Evolutionary conservation across 2,888 invertebrate genomes (phyloP), one percentile per base, ranked within the genome.

Genomic region (Bedellia somnulentella): DNA sequence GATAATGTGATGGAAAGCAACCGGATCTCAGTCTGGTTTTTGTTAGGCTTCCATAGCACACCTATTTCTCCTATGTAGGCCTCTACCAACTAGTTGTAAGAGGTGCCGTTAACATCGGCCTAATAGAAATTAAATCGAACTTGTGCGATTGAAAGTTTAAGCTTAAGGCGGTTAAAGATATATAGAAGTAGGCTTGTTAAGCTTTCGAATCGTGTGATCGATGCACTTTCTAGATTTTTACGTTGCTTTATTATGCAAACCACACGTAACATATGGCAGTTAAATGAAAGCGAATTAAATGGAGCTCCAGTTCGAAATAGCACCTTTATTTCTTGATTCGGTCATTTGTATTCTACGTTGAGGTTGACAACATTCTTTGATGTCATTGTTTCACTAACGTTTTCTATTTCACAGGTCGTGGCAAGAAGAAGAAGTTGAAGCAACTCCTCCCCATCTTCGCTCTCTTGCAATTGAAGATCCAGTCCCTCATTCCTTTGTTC

Each of bases 361-460:
- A 10, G 12, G n/a, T 15, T 11, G 11, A 4, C n/a, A 22, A 9
- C 15, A 27, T 24, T 31, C 2, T 31, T n/a, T n/a, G n/a, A n/a
- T n/a, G n/a, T n/a, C n/a, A n/a, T n/a, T 26, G 11, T 15, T 13
- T 17, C 27, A 17, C 14, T 26, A 14, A 14, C n/a, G n/a, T n/a
- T n/a, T n/a, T 38, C 33, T 40, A 37, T 35, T 37, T 61, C 59
- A 5, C 59, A 86, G 86, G 87, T 46, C 86, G 89, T 50, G 87
- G 87, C 52, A 88, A 87, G 71, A 89, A 88, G 80, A 84, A 87
- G 80, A 81, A 82, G 64, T 75, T 86, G 61, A 88, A 87, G 78
- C 82, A 84, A 47, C 81, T 89, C 46, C 56, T 86, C 54, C 86
- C 88, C 24, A 78, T 90, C 56, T 75, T 89, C 44, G 76, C 89